Evolutionary conservation across 2,797 vertebrate species (phyloP).

Genomic region (Tiaroga cobitis): DNA sequence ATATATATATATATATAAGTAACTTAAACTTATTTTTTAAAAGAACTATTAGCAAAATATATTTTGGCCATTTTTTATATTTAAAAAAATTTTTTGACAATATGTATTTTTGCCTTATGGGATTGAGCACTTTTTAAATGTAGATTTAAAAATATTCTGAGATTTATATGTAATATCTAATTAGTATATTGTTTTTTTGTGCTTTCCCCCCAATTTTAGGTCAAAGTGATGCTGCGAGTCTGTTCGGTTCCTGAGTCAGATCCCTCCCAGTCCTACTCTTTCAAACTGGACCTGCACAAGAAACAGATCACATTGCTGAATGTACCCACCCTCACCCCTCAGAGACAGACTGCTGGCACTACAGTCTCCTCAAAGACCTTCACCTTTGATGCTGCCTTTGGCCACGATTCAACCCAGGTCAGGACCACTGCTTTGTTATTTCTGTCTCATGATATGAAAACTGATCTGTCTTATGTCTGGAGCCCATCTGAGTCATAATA

Average conservation of each 20-base stretch:
- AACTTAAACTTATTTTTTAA: too few species aligned
- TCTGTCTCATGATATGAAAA: constrained; percentile 43
- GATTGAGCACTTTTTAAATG: background rate
- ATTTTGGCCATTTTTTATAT: background rate
- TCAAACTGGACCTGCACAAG: constrained; percentile 89
- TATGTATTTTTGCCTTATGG: background rate
- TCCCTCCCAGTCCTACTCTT: constrained; percentile 83
- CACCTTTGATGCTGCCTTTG: constrained; percentile 90
- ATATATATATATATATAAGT: too few species aligned
- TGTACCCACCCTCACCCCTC: constrained; percentile 73
- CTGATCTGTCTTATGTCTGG: constrained; percentile 23
- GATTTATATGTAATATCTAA: background rate
- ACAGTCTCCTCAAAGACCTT: constrained; percentile 89
- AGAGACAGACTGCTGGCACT: constrained; percentile 74
- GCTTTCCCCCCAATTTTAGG: constrained; percentile 72
- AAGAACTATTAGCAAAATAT: too few species aligned
- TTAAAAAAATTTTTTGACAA: background rate
- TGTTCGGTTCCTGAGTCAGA: constrained; percentile 79
- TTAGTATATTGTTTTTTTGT: constrained; percentile 24
- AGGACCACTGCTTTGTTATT: constrained; percentile 51
- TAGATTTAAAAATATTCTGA: background rate
- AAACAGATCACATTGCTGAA: constrained; percentile 91
- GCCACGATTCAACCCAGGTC: constrained; percentile 93
- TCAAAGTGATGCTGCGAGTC: constrained; percentile 94
- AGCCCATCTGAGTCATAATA: constrained; percentile 34